Percentiles rank a stretch among this genome's conserved stretches.
Conservation (phyloP, 2,888 invertebrate species). For the Aspidiotus rigidus region DNA sequence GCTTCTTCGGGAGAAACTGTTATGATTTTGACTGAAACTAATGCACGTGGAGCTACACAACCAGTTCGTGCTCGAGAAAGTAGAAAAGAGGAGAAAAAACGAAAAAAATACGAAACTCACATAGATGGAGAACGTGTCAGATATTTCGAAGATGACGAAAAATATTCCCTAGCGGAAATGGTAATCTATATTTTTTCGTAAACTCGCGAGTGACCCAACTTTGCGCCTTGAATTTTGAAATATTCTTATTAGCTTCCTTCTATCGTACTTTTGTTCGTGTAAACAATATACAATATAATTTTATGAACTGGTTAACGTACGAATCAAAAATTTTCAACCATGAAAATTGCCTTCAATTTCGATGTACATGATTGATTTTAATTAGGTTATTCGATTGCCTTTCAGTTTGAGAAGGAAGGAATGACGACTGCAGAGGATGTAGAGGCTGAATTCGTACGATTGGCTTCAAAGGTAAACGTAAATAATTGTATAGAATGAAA, state of each 20-base stretch:
- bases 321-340: too few species aligned
- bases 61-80: constrained; percentile 47
- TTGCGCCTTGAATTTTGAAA: constrained; percentile 5
- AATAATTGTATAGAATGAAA: neutral
- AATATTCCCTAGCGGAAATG: constrained; percentile 74
- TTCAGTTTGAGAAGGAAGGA: constrained; percentile 69
- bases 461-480: constrained; percentile 50
- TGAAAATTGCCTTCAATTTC: too few species aligned
- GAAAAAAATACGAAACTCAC: constrained; percentile 61
- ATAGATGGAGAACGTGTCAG: constrained; percentile 57
- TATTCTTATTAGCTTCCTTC: too few species aligned
- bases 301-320: too few species aligned
- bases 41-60: constrained; percentile 56
- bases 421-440: constrained; percentile 68
- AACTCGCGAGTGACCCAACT: too few species aligned
- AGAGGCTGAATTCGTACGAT: constrained; percentile 66
- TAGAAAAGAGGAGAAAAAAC: constrained; percentile 45
- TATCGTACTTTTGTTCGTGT: too few species aligned
- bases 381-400: neutral
- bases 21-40: constrained; percentile 60
- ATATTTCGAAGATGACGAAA: constrained; percentile 85
- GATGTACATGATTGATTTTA: neutral
- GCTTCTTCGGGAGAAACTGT: constrained; percentile 45
- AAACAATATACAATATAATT: too few species aligned
- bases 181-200: constrained; percentile 43